Conservation (phyloP, 2,113 vertebrate genomes). For the Podarcis cretensis region DNA sequence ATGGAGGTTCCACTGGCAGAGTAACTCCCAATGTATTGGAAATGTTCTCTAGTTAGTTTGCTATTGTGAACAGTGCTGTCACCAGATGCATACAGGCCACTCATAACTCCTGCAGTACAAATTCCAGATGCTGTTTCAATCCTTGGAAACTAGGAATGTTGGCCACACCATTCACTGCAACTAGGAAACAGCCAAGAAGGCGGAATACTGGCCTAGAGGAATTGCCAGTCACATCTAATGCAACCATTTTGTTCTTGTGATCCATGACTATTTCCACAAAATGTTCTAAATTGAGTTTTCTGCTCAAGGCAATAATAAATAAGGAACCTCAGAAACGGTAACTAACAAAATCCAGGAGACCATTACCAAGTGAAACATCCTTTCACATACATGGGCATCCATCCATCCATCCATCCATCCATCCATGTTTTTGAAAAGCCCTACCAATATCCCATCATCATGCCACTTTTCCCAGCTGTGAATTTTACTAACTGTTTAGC, state of each 20-base stretch:
- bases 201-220: not conserved
- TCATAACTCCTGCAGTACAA: no score
- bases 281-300: not conserved
- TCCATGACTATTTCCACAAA: not conserved
- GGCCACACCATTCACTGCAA: not conserved
- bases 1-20: not conserved
- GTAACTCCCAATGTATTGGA: no score
- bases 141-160: not conserved
- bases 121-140: not conserved
- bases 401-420: not conserved
- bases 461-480: not conserved
- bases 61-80: no score
- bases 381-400: not conserved
- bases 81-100: no score
- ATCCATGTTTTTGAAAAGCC: not conserved
- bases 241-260: not conserved
- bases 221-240: not conserved
- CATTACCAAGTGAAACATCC: not conserved
- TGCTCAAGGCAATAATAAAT: not conserved
- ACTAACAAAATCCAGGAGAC: not conserved
- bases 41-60: no score
- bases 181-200: not conserved
- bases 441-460: not conserved
- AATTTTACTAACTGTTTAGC: not conserved
- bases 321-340: not conserved